Evolutionary conservation across 2,113 vertebrate genomes (phyloP), one percentile per base, ranked within the genome.

Genomic region (Gila orcuttii): DNA sequence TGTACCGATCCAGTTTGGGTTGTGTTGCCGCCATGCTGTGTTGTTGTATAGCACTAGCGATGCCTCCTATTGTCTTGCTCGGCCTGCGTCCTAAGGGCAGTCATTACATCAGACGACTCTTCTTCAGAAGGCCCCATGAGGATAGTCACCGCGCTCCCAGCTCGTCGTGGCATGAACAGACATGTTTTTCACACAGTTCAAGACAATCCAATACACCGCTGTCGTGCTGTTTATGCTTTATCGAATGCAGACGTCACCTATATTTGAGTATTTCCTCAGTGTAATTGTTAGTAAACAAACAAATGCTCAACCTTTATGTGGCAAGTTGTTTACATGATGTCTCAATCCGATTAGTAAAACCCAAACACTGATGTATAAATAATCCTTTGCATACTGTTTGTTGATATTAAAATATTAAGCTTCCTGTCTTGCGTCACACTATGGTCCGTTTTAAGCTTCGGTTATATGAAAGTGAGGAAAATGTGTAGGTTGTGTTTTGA

Each of bases 11-110:
- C 77, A 79, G 77, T 79, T 42, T 79, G 55, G 52, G 9, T 74
- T 74, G 23, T 55, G 42, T 50, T 64, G 33, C 21, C 36, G 73
- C 19, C 64, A 39, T 74, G 74, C 73, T 76, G 57, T 86, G 89
- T 85, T 92, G 88, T 93, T 91, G 91, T 88, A 92, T 91, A 93
- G 91, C 90, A 92, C 93, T 87, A 6, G 11, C 45, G 11, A 78
- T 31, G 82, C 45, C 77, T 52, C n/a, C 31, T 83, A 73, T 82
- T 83, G 69, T 89, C 77, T 85, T 62, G 82, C 69, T 71, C 33
- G 13, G 62, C 23, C 62, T 82, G 60, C 47, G 33, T 85, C 87
- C 85, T 62, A 25, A 76, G 83, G 88, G 57, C 31, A 7, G 83
- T 77, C 85, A 85, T 89, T 89, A 87, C 78, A 82, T 83, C 82